A percentile compares a stretch with the other conserved stretches of the same genome.
These are phyloP conservation scores for Saccopteryx leptura DNA, from an alignment of 2,113 vertebrate genomes.

Conservation along the genomic window DNA sequence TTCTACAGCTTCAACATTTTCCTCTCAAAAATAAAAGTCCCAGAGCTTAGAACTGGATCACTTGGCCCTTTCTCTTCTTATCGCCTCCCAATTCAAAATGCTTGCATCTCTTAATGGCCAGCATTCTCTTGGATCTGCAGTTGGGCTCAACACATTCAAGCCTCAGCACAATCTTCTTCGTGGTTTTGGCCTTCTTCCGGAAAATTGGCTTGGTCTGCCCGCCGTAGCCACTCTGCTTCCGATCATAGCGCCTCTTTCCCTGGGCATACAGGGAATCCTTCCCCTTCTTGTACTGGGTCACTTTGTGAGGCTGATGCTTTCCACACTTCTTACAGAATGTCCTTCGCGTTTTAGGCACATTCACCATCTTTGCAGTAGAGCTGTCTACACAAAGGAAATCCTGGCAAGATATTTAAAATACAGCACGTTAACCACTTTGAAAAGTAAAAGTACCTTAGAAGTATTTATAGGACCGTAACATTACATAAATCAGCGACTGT, in stretches of 20 bases:
- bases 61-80: conserved; percentile 99
- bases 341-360: conserved; percentile 94
- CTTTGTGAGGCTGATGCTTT: conserved; percentile 98
- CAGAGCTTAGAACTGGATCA: conserved; percentile 97
- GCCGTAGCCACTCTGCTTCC: conserved; percentile 97
- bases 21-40: not conserved
- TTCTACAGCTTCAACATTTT: conserved; percentile 46
- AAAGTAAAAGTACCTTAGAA: not conserved
- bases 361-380: conserved; percentile 72
- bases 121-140: conserved; percentile 99
- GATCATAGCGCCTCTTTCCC: conserved; percentile 97
- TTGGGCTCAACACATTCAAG: conserved; percentile 98
- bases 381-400: conserved; percentile 9
- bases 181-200: conserved; percentile 99
- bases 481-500: not conserved
- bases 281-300: conserved; percentile 99
- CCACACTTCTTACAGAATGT: conserved; percentile 99
- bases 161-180: conserved; percentile 98
- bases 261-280: conserved; percentile 98
- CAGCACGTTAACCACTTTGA: not conserved
- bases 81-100: conserved; percentile 99
- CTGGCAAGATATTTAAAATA: conserved; percentile 34
- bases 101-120: conserved; percentile 99
- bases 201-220: conserved; percentile 99
- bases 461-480: not conserved